phyloP scores from a whole-genome alignment of 2,797 vertebrate species.

The Vultur gryphus region DNA sequence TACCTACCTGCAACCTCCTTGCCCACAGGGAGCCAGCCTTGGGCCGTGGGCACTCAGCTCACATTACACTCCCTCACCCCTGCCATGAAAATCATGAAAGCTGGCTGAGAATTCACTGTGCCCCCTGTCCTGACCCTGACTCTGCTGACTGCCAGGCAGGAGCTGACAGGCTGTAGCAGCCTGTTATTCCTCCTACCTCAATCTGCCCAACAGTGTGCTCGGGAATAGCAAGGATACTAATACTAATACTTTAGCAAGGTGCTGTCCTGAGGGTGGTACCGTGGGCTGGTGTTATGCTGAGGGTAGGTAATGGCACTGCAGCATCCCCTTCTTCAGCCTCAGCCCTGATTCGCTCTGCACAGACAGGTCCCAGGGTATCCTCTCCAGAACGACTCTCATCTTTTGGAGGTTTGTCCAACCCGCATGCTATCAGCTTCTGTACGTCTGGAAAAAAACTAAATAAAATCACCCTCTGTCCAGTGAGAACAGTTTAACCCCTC shows the following conservation, averaged over 20 bases:
- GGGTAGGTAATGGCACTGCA: slow-evolving; percentile 63
- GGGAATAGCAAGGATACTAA: background rate
- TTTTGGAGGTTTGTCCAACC: slow-evolving; percentile 68
- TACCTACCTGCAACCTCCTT: background rate
- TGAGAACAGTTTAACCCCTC: background rate
- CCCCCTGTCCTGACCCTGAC: background rate
- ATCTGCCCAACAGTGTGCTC: background rate
- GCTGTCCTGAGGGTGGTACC: slow-evolving; percentile 57
- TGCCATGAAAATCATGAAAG: background rate
- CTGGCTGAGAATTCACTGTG: background rate
- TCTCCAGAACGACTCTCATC: slow-evolving; percentile 41
- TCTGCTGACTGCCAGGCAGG: background rate
- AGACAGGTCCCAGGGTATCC: background rate
- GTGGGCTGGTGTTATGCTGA: slow-evolving; percentile 70
- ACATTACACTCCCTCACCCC: background rate
- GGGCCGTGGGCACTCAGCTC: background rate
- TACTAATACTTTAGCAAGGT: background rate
- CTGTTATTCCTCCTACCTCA: background rate
- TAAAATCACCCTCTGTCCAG: background rate
- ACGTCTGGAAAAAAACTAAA: slow-evolving; percentile 77
- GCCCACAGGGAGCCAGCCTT: background rate
- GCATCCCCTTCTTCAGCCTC: slow-evolving; percentile 26
- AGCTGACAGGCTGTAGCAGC: background rate
- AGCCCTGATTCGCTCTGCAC: background rate
- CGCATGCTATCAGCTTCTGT: slow-evolving; percentile 79